Percentiles rank a stretch among this genome's conserved stretches.
These are phyloP conservation scores for Toxostoma redivivum DNA, from an alignment of 2,113 vertebrate genomes.

Conservation along the genomic window DNA sequence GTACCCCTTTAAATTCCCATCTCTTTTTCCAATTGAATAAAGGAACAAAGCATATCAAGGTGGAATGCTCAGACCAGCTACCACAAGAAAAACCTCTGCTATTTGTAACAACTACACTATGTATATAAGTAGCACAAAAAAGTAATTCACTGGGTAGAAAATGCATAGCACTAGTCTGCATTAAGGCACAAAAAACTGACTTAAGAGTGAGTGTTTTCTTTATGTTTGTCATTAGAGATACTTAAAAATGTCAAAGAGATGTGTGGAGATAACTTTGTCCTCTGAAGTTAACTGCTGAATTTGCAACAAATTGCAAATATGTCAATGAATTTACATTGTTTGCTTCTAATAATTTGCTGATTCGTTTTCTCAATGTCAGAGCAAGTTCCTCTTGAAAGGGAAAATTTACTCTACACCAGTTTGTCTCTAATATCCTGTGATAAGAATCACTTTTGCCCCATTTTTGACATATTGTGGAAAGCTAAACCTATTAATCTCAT, in stretches of 20 bases:
- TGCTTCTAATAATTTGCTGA: neutral
- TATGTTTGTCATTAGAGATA: neutral
- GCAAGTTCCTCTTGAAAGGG: neutral
- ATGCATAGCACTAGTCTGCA: neutral
- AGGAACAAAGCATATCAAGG: neutral
- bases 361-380: neutral
- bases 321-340: neutral
- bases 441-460: neutral
- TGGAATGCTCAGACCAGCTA: neutral
- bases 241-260: neutral
- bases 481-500: neutral
- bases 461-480: neutral
- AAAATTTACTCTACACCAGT: neutral
- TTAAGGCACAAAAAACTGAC: neutral
- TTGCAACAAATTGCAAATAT: neutral
- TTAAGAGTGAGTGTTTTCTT: neutral
- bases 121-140: neutral
- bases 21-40: neutral
- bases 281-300: neutral
- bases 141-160: neutral
- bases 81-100: neutral
- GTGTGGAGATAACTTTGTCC: neutral
- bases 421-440: neutral
- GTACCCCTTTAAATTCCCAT: neutral
- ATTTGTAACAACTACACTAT: neutral